Base-by-base conservation (phyloP, 2,888 invertebrate species). In the Chrysodeixis includens region DNA sequence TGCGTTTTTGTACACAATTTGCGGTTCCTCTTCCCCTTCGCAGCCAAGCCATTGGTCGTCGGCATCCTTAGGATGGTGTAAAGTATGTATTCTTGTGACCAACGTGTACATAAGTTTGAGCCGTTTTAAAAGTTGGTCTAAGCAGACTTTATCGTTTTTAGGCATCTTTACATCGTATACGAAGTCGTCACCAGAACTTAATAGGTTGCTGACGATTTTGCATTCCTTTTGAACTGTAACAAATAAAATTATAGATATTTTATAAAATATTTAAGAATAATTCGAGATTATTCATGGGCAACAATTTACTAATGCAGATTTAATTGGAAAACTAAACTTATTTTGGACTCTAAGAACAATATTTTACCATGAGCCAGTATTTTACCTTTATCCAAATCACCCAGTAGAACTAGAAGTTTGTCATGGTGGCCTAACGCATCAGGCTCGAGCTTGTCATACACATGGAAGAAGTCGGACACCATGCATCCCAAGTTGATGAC, bases 51-150 rank as follows among this genome's bases (percentile, higher is more conserved):
- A 78, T 4, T 90, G 84, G 1, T 93, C 90, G 2, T 93, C 91
- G 30, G 86, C 87, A n/a, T 93, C 92, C 60, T 88, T 89, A 0
- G 93, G 93, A 60, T 88, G 88, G 2, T 92, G 81, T 30, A 94
- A 49, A 1, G 73, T 61, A 56, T 92, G 88, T 10, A 94, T 93
- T 84, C 87, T 88, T 18, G 83, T 88, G 0, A 94, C 84, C 56
- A 94, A 69, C 0, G 93, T 93, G 74, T 91, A 93, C 0, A 94
- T 79, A 0, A 95, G 87, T 80, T 93, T 93, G 1, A 94, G 66
- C 1, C 95, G 86, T 67, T 94, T 93, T 12, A 88, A 44, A 0
- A 95, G 84, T 79, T 92, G 90, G 1, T 89, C 88, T 12, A 89
- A 58, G 0, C 88, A 76, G 0, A 88, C 87, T 3, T 86, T 87